These are phyloP conservation scores for Julus scandinavius DNA, from an alignment of 2,888 invertebrate genomes.

Conservation along the genomic window DNA sequence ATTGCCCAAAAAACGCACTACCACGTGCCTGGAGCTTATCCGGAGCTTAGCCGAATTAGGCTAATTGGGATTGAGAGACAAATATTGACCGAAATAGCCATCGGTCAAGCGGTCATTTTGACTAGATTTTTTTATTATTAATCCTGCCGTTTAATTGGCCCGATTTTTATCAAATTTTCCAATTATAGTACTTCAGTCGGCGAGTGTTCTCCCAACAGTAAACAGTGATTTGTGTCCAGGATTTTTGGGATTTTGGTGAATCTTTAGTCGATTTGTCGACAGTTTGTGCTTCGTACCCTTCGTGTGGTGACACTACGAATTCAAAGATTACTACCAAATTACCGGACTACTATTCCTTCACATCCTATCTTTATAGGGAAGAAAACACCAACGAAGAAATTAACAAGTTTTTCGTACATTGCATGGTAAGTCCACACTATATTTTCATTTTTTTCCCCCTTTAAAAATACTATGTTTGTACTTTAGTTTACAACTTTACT, in stretches of 20 bases:
- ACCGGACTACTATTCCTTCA: slow-evolving; percentile 34
- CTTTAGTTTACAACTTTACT: no score
- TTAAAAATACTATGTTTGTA: no score
- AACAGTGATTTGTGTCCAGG: neutral
- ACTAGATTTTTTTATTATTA: neutral
- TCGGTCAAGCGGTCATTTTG: slow-evolving; percentile 43
- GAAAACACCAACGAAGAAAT: slow-evolving; percentile 46
- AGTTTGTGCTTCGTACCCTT: neutral
- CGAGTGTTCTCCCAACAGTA: neutral
- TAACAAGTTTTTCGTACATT: slow-evolving; percentile 45
- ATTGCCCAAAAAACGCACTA: neutral
- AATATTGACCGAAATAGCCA: slow-evolving; percentile 17
- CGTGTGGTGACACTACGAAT: slow-evolving; percentile 40
- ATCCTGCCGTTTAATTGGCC: neutral
- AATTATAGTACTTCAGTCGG: neutral
- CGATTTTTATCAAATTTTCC: neutral
- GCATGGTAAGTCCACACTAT: neutral
- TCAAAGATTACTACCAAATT: slow-evolving; percentile 12
- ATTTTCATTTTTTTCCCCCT: neutral
- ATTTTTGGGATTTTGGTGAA: neutral
- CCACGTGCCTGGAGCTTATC: slow-evolving; percentile 37
- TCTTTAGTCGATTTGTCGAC: neutral
- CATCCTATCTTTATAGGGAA: neutral
- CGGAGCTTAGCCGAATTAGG: slow-evolving; percentile 28
- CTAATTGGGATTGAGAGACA: slow-evolving; percentile 35